A percentile compares a stretch with the other conserved stretches of the same genome.
phyloP scores from a whole-genome alignment of 2,888 invertebrate species.

The Eudasyphora cyanicolor region DNA sequence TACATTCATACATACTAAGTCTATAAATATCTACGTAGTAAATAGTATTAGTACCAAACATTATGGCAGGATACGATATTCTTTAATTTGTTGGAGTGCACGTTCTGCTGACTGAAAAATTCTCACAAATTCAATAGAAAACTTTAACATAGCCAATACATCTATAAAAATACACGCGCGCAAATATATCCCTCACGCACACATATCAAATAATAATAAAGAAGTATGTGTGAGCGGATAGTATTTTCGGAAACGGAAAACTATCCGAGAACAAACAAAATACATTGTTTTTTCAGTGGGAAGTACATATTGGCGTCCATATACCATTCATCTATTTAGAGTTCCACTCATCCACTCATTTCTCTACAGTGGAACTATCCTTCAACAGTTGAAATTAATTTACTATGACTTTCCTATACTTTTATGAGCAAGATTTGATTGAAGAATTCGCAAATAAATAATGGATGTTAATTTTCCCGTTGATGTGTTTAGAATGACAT shows the following conservation, averaged over 20 bases:
- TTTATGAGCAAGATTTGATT: too few species aligned
- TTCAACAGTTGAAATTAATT: too few species aligned
- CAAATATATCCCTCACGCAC: too few species aligned
- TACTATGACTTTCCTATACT: too few species aligned
- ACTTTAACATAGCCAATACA: background rate
- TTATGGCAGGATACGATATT: conserved; percentile 1
- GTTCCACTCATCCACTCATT: background rate
- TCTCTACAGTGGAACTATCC: background rate
- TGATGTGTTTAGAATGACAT: too few species aligned
- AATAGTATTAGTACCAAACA: too few species aligned
- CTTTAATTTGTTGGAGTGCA: conserved; percentile 54
- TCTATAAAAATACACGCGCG: background rate
- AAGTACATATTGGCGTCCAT: background rate
- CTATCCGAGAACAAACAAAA: background rate
- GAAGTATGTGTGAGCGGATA: conserved; percentile 22
- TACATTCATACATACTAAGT: background rate
- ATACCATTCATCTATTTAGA: background rate
- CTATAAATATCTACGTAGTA: background rate
- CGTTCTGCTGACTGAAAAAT: conserved; percentile 57
- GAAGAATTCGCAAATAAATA: too few species aligned
- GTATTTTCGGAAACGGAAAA: conserved; percentile 31
- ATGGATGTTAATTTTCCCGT: too few species aligned
- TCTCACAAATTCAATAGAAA: conserved; percentile 57
- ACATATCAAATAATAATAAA: background rate
- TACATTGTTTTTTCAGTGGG: background rate